These are phyloP conservation scores for Zaprionus tsacasi DNA, from an alignment of 1,140 invertebrate species.

Conservation along the genomic window DNA sequence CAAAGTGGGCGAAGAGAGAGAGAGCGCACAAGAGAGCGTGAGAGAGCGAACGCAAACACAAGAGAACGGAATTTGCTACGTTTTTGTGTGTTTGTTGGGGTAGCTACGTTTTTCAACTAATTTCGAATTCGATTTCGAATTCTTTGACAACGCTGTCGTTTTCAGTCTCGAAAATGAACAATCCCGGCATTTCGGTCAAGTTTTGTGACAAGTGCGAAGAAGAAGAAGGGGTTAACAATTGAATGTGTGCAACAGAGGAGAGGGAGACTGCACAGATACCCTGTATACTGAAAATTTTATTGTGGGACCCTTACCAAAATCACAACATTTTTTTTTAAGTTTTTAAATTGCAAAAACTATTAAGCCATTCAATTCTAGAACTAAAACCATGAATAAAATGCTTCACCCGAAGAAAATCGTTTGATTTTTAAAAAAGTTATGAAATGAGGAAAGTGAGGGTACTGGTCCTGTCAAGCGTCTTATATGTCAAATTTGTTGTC, in stretches of 20 bases:
- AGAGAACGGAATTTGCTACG: conserved; percentile 10
- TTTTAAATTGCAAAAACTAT: too few species aligned
- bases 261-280: not conserved
- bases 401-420: too few species aligned
- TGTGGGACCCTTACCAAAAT: too few species aligned
- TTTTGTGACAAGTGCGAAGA: not conserved
- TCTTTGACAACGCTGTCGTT: conserved; percentile 25
- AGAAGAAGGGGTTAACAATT: not conserved
- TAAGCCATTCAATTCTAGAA: too few species aligned
- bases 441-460: too few species aligned
- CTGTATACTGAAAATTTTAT: too few species aligned
- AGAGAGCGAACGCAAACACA: conserved; percentile 21
- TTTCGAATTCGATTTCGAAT: not conserved
- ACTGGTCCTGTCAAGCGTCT: too few species aligned
- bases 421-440: too few species aligned
- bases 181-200: conserved; percentile 1
- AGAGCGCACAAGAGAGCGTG: not conserved
- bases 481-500: too few species aligned
- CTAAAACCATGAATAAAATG: too few species aligned
- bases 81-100: not conserved
- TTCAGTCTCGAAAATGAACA: conserved; percentile 34
- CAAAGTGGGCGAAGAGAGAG: conserved; percentile 48
- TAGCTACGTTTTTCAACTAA: not conserved
- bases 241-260: not conserved
- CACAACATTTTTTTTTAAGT: too few species aligned